These are phyloP conservation scores for Myxocyprinus asiaticus DNA, from an alignment of 2,113 vertebrate species.

Conservation along the genomic window DNA sequence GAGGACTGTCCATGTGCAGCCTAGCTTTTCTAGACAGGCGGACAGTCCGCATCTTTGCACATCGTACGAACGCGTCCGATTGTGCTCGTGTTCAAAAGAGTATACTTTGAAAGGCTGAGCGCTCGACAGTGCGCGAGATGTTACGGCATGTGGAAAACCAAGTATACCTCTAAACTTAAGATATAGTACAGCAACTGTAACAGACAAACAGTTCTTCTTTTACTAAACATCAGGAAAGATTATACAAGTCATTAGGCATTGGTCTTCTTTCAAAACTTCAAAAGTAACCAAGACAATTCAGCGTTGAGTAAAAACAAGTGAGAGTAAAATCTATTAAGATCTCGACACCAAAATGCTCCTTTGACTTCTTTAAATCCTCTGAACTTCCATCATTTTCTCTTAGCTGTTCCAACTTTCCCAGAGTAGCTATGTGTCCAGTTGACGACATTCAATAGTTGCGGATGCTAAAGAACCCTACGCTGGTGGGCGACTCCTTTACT, in stretches of 20 bases:
- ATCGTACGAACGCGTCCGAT: too few relatives aligned
- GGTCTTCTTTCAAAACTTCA: neutral
- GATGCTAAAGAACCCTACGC: constrained; percentile 95
- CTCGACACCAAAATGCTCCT: constrained; percentile 6
- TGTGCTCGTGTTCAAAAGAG: too few relatives aligned
- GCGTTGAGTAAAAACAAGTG: constrained; percentile 6
- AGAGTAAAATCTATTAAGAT: constrained; percentile 9
- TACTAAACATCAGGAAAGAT: constrained; percentile 4
- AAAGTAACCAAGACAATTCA: neutral
- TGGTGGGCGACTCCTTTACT: constrained; percentile 96
- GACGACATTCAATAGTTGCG: constrained; percentile 82
- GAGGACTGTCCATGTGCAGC: too few relatives aligned
- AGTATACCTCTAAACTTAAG: too few relatives aligned
- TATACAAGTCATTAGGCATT: neutral
- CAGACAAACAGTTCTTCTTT: neutral
- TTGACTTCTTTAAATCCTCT: constrained; percentile 13
- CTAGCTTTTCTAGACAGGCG: too few relatives aligned
- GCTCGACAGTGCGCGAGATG: too few relatives aligned
- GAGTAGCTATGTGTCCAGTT: neutral
- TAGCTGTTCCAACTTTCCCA: neutral
- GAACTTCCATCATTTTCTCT: neutral
- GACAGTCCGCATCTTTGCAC: too few relatives aligned
- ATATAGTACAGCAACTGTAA: too few relatives aligned
- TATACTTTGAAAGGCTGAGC: too few relatives aligned
- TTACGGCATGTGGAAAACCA: too few relatives aligned